Evolutionary conservation across 2,888 invertebrate species (phyloP).

Genomic region (Acronicta psi): DNA sequence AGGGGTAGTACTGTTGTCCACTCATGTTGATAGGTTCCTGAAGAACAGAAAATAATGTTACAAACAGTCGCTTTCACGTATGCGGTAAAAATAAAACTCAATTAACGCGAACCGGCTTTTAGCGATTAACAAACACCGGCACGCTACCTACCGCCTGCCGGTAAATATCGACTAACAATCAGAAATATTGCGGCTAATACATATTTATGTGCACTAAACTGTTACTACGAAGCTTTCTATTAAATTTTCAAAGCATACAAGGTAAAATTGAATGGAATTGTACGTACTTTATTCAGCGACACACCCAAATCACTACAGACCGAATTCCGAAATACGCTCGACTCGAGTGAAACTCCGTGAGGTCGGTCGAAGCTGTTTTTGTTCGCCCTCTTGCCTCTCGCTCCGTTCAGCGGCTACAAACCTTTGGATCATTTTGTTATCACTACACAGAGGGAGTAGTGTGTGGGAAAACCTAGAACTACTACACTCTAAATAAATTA

Average conservation of each 20-base stretch:
- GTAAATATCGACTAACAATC: conserved; percentile 45
- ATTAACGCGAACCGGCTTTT: conserved; percentile 73
- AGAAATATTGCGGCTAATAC: conserved; percentile 25
- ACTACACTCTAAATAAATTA: no score
- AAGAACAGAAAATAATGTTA: conserved; percentile 66
- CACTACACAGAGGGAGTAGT: neutral
- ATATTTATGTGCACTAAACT: conserved; percentile 34
- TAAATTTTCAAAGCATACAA: conserved; percentile 21
- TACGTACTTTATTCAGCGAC: conserved; percentile 81
- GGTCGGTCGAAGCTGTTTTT: conserved; percentile 77
- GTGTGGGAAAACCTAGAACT: no score
- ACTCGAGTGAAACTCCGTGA: conserved; percentile 69
- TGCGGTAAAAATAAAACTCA: conserved; percentile 76
- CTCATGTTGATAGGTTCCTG: conserved; percentile 90
- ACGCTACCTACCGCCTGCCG: conserved; percentile 50
- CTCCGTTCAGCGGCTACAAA: conserved; percentile 69
- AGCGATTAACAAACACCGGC: conserved; percentile 64
- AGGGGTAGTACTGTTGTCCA: conserved; percentile 95
- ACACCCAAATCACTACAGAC: conserved; percentile 79
- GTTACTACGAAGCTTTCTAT: conserved; percentile 15
- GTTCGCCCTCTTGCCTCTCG: conserved; percentile 83
- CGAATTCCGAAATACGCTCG: conserved; percentile 81
- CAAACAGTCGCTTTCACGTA: conserved; percentile 63
- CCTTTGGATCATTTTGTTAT: conserved; percentile 58
- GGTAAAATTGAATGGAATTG: conserved; percentile 41